Evolutionary conservation across 2,888 invertebrate genomes (phyloP).

Genomic region (Leptopilina myrica): DNA sequence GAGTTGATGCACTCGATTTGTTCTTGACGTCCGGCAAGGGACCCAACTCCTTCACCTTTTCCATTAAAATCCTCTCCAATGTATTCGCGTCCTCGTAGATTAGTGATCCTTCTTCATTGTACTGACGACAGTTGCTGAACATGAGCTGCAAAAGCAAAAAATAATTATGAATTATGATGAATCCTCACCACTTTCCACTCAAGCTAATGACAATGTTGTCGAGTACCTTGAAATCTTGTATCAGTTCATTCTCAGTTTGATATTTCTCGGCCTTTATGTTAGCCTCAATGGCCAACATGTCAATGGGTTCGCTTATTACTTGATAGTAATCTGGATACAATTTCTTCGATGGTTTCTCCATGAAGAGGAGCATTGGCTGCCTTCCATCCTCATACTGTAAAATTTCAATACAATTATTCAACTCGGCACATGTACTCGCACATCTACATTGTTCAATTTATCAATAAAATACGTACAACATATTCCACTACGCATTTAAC

Average conservation of each 20-base stretch:
- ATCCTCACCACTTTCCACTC: too few relatives aligned
- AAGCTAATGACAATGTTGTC: neutral
- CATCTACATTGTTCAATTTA: neutral
- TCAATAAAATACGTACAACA: constrained; percentile 76
- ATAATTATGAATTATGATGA: too few relatives aligned
- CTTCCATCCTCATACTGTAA: constrained; percentile 85
- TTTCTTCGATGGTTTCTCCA: constrained; percentile 97
- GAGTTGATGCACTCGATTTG: constrained; percentile 71
- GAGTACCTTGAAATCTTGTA: constrained; percentile 80
- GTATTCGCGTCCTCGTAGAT: constrained; percentile 96
- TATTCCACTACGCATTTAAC: constrained; percentile 87
- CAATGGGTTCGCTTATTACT: constrained; percentile 95
- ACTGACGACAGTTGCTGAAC: constrained; percentile 98
- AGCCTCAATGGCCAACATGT: constrained; percentile 94
- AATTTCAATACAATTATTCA: constrained; percentile 29
- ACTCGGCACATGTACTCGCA: neutral
- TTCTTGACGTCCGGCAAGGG: constrained; percentile 78
- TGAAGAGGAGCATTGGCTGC: constrained; percentile 93
- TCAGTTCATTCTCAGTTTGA: constrained; percentile 79
- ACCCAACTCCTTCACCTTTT: constrained; percentile 87
- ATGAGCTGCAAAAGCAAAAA: constrained; percentile 87
- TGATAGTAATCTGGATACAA: constrained; percentile 97
- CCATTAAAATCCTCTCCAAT: constrained; percentile 89
- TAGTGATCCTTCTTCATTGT: constrained; percentile 96
- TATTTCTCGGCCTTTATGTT: constrained; percentile 89